phyloP scores from a whole-genome alignment of 2,113 vertebrate species.

The Coturnix japonica region DNA sequence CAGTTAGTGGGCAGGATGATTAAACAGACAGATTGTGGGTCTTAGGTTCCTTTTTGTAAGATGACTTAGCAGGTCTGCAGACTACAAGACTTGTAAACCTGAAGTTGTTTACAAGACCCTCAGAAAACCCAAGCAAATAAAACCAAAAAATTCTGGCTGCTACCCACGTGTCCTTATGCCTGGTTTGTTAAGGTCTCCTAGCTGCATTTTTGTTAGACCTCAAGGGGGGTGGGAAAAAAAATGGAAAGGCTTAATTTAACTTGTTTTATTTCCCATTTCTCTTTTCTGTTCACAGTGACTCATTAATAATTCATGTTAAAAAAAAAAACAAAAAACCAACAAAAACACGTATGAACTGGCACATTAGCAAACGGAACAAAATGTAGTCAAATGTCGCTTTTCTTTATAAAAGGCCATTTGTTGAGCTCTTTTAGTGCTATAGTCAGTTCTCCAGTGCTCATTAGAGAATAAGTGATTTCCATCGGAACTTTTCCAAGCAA shows the following conservation, averaged over 20 bases:
- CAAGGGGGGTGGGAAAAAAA: no score
- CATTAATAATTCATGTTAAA: constrained; percentile 36
- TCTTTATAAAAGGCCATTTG: background rate
- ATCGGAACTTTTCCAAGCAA: background rate
- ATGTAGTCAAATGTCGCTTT: constrained; percentile 4
- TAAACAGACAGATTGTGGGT: background rate
- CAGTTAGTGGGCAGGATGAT: background rate
- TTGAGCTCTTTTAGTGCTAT: background rate
- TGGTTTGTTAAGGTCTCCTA: background rate
- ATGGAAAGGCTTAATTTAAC: background rate
- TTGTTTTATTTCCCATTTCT: background rate
- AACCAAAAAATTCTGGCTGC: background rate
- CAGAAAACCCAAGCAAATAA: background rate
- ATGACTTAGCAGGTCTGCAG: background rate
- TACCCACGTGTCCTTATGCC: accelerated
- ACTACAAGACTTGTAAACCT: background rate
- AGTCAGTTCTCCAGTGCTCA: background rate
- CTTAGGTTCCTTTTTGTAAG: background rate
- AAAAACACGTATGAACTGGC: background rate
- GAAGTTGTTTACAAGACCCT: background rate
- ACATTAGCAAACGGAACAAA: background rate
- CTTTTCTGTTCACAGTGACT: background rate
- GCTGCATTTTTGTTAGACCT: background rate
- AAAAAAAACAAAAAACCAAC: background rate
- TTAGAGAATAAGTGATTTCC: background rate